Conservation (phyloP, 2,113 vertebrate species). For the Lasiurus borealis region DNA sequence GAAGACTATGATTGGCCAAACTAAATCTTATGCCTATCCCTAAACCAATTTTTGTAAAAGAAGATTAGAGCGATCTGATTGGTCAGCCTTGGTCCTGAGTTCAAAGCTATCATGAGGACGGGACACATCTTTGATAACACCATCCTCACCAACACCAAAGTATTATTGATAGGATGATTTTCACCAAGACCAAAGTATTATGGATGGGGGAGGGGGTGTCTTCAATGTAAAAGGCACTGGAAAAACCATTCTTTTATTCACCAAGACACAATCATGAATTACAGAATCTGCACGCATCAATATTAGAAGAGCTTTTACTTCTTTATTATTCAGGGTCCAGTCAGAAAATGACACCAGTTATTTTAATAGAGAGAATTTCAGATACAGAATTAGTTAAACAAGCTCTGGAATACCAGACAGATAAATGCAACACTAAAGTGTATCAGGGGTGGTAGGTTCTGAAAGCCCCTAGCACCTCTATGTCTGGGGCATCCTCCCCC, state of each 20-base stretch:
- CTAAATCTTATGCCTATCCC: not conserved
- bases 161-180: not conserved
- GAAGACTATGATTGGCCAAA: not conserved
- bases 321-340: too few species aligned
- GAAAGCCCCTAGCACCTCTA: not conserved
- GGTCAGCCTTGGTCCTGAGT: not conserved
- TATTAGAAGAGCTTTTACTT: not conserved
- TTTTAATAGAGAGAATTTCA: not conserved
- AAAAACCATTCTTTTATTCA: not conserved
- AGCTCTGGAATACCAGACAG: not conserved
- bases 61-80: not conserved
- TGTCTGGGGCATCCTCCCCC: too few species aligned
- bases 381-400: not conserved
- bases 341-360: not conserved
- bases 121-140: not conserved
- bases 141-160: not conserved
- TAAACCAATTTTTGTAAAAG: not conserved
- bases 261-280: not conserved
- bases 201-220: accelerated
- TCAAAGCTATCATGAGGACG: not conserved
- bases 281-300: not conserved
- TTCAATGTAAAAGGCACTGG: not conserved
- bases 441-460: not conserved
- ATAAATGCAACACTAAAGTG: not conserved
- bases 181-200: not conserved